Conservation (phyloP, 2,113 vertebrate genomes). For the Ochotona curzoniae region DNA sequence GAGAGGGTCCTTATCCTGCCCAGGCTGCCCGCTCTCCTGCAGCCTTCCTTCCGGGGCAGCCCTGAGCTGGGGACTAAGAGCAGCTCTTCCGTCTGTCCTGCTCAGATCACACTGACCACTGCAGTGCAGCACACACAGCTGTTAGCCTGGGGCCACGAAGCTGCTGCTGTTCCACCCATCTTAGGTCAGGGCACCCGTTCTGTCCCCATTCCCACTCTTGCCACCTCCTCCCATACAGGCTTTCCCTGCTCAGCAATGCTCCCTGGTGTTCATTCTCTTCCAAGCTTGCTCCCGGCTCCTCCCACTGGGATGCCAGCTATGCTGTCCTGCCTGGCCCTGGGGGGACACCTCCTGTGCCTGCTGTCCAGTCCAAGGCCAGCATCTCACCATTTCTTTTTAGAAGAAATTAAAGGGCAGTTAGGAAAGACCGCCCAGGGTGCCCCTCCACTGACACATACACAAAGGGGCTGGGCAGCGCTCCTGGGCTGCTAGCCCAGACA, state of each 20-base stretch:
- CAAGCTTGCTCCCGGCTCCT: background rate
- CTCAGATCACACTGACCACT: background rate
- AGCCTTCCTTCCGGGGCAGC: too few relatives aligned
- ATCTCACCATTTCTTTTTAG: background rate
- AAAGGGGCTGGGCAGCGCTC: background rate
- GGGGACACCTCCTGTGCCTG: background rate
- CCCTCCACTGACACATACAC: too few relatives aligned
- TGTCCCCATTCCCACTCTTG: background rate
- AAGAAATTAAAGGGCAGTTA: background rate
- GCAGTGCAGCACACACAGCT: background rate
- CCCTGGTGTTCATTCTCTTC: too few relatives aligned
- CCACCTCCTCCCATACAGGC: background rate
- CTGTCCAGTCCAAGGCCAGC: background rate
- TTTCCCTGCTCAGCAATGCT: background rate
- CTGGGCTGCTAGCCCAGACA: background rate
- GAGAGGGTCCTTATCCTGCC: too few relatives aligned
- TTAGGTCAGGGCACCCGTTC: background rate
- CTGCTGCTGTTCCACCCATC: accelerated
- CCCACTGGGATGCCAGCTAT: background rate
- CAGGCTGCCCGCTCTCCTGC: too few relatives aligned
- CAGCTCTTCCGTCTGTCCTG: background rate
- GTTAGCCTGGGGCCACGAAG: too few relatives aligned
- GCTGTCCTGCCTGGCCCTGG: background rate
- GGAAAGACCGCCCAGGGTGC: background rate
- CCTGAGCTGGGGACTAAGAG: too few relatives aligned